A percentile compares a stretch with the other conserved stretches of the same genome.
These are phyloP conservation scores for Julus scandinavius DNA, from an alignment of 2,888 invertebrate species.

Conservation along the genomic window DNA sequence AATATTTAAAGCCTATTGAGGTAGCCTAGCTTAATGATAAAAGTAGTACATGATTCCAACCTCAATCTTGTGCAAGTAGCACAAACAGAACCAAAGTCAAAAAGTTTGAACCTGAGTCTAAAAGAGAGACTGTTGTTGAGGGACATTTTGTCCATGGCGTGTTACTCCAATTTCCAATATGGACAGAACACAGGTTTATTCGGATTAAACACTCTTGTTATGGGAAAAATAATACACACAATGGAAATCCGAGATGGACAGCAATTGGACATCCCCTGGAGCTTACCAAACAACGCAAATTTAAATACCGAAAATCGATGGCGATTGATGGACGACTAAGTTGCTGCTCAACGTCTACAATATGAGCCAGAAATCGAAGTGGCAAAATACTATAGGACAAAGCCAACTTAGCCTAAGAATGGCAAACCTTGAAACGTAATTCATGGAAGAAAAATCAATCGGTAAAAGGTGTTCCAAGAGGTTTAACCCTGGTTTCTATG, in stretches of 20 bases:
- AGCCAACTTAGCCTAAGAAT: neutral
- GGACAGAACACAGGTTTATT: too few relatives aligned
- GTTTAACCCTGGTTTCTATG: neutral
- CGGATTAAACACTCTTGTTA: too few relatives aligned
- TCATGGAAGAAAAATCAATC: slow-evolving; percentile 2
- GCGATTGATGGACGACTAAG: neutral
- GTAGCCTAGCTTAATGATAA: too few relatives aligned
- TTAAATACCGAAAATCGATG: neutral
- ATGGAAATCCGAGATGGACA: neutral
- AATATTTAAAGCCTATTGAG: too few relatives aligned
- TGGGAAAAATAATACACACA: too few relatives aligned
- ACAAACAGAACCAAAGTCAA: too few relatives aligned
- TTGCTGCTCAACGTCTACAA: neutral
- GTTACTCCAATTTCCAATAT: too few relatives aligned
- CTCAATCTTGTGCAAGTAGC: too few relatives aligned
- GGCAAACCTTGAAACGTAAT: neutral
- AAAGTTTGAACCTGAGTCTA: too few relatives aligned
- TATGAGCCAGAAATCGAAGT: neutral
- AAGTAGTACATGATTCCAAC: too few relatives aligned
- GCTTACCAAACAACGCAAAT: neutral
- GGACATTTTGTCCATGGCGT: too few relatives aligned
- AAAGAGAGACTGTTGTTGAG: too few relatives aligned
- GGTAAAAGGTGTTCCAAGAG: neutral
- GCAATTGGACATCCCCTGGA: neutral
- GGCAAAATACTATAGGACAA: neutral